Percentiles rank a stretch among this genome's conserved stretches.
Conservation (phyloP, 1,140 invertebrate genomes). For the Limonius californicus region DNA sequence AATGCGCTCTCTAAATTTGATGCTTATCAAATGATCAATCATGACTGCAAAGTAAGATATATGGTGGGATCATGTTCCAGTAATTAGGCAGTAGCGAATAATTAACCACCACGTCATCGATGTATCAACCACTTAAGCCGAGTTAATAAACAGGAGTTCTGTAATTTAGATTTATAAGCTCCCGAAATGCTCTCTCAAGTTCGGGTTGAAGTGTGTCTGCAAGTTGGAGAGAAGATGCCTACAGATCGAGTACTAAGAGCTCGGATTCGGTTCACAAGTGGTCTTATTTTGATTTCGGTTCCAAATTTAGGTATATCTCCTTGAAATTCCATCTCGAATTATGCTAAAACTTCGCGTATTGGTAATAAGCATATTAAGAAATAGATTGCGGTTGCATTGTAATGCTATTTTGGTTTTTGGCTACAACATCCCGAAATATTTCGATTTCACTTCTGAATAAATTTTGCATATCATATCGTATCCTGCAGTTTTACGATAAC, state of each 20-base stretch:
- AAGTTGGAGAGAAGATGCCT: not conserved
- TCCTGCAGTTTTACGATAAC: too few species aligned
- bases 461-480: too few species aligned
- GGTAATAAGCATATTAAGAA: too few species aligned
- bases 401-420: too few species aligned
- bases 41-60: constrained; percentile 31
- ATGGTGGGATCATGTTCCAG: constrained; percentile 33
- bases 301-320: not conserved
- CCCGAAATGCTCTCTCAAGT: constrained; percentile 1
- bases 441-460: too few species aligned
- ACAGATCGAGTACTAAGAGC: constrained; percentile 5
- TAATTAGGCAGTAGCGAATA: constrained; percentile 35
- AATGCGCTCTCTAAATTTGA: not conserved
- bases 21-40: constrained; percentile 26
- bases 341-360: not conserved
- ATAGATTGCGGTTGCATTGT: too few species aligned
- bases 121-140: constrained; percentile 34
- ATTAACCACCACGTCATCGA: constrained; percentile 36
- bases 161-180: constrained; percentile 13
- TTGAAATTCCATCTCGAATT: constrained; percentile 5
- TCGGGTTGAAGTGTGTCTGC: constrained; percentile 8
- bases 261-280: constrained; percentile 1
- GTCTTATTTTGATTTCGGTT: not conserved
- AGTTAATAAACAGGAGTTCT: constrained; percentile 16
- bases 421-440: too few species aligned